phyloP scores from a whole-genome alignment of 1,140 invertebrate species.

The Cydia strobilella region DNA sequence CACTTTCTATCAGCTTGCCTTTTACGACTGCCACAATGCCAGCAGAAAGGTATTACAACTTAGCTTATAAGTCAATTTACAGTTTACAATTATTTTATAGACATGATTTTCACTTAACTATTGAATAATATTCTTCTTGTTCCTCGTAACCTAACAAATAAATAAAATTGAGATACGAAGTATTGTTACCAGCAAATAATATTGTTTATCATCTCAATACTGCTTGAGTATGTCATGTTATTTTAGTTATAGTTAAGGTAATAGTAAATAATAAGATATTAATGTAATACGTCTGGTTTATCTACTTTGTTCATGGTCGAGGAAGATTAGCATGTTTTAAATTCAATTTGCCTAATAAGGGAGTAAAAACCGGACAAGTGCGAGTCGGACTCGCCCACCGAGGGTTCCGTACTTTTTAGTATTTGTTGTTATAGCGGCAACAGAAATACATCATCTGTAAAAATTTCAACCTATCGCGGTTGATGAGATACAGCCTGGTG shows the following conservation, averaged over 20 bases:
- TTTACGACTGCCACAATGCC: constrained; percentile 10
- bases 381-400: no score
- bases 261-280: no score
- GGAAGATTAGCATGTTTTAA: not conserved
- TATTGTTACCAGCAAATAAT: not conserved
- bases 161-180: not conserved
- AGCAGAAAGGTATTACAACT: not conserved
- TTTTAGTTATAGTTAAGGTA: not conserved
- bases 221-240: not conserved
- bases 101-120: constrained; percentile 6
- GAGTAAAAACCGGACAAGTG: no score
- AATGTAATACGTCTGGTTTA: no score
- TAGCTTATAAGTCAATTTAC: constrained; percentile 2
- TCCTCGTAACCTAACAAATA: not conserved
- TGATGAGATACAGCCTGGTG: no score
- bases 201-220: not conserved
- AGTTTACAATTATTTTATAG: constrained; percentile 9
- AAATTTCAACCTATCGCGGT: no score
- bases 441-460: no score
- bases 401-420: no score
- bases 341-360: not conserved
- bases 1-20: constrained; percentile 18
- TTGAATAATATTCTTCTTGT: not conserved
- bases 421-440: no score
- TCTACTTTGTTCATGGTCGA: no score